phyloP scores from a whole-genome alignment of 2,888 invertebrate species.

The Epinotia demarniana region DNA sequence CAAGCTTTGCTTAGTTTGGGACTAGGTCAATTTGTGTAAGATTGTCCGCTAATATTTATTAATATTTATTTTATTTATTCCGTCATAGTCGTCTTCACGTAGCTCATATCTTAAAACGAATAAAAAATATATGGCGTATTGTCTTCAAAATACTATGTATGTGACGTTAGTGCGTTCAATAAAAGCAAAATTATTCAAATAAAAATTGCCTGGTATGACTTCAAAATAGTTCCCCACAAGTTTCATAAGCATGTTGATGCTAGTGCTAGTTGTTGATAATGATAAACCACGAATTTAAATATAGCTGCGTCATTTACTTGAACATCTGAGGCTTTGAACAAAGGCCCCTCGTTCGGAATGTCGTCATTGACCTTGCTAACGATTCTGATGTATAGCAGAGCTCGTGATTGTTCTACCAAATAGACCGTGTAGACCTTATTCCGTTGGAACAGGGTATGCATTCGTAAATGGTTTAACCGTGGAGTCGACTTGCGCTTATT shows the following conservation, averaged over 20 bases:
- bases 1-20: no score
- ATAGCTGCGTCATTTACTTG: slow-evolving; percentile 14
- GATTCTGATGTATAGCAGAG: background rate
- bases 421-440: background rate
- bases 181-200: no score
- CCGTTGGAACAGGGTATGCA: background rate
- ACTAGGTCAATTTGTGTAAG: no score
- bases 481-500: background rate
- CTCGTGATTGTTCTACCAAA: slow-evolving; percentile 1
- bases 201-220: background rate
- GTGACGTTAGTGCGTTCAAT: no score
- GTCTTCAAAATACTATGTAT: no score
- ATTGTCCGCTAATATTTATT: no score
- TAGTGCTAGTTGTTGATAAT: slow-evolving; percentile 4
- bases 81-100: no score
- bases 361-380: slow-evolving; percentile 19
- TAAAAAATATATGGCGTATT: no score
- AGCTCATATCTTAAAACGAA: no score
- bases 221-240: background rate
- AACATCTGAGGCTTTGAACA: slow-evolving; percentile 8
- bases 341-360: slow-evolving; percentile 14
- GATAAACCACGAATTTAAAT: slow-evolving; percentile 19
- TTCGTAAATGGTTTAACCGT: background rate
- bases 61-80: no score
- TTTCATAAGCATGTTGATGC: background rate